These are phyloP conservation scores for Solea senegalensis DNA, from an alignment of 2,113 vertebrate species.

Conservation along the genomic window DNA sequence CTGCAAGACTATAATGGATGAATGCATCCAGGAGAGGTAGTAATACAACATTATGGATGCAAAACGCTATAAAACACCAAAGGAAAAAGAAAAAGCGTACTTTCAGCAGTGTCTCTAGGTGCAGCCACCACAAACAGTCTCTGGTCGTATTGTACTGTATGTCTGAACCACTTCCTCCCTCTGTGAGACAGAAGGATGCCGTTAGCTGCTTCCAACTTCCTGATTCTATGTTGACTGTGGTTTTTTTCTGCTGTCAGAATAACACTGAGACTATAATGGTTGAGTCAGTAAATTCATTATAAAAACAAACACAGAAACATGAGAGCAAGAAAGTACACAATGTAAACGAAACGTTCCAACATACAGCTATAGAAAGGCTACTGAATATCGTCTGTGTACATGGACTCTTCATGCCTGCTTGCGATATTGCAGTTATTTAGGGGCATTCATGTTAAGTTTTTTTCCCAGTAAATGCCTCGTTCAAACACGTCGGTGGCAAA, in stretches of 20 bases:
- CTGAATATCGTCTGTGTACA: too few relatives aligned
- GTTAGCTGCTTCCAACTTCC: conserved; percentile 53
- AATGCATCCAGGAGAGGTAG: too few relatives aligned
- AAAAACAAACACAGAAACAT: neutral
- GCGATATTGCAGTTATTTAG: too few relatives aligned
- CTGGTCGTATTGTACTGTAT: conserved; percentile 36
- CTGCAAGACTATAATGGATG: too few relatives aligned
- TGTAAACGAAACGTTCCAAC: too few relatives aligned
- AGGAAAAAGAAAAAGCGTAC: neutral
- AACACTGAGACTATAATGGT: conserved; percentile 1
- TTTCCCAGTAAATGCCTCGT: too few relatives aligned
- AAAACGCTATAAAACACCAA: too few relatives aligned
- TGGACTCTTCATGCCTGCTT: too few relatives aligned
- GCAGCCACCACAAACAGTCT: conserved; percentile 27
- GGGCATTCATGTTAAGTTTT: too few relatives aligned
- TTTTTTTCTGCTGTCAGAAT: conserved; percentile 42
- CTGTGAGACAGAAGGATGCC: conserved; percentile 34
- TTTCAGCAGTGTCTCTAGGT: neutral
- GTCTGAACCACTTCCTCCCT: conserved; percentile 67
- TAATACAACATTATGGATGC: too few relatives aligned
- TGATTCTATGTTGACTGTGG: conserved; percentile 47
- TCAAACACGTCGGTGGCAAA: too few relatives aligned
- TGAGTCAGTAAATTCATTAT: neutral
- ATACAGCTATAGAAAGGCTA: too few relatives aligned
- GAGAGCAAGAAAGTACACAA: neutral